phyloP scores from a whole-genome alignment of 2,113 vertebrate genomes.

The Trichomycterus rosablanca region DNA sequence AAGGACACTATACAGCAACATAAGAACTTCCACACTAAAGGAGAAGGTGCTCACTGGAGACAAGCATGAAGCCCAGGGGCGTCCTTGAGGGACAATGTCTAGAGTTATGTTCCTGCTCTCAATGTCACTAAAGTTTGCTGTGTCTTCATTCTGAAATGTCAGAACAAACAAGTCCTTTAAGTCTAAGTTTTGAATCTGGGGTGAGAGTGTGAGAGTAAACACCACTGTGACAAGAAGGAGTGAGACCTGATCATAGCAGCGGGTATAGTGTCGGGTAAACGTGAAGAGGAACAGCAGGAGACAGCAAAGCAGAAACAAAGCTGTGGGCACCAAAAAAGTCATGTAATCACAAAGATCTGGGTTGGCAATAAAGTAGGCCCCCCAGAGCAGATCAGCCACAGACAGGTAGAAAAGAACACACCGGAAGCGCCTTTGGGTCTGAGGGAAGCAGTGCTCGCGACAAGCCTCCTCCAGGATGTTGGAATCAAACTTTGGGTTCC shows the following conservation, averaged over 20 bases:
- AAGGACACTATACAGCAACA: constrained; percentile 92
- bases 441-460: constrained; percentile 91
- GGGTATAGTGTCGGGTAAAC: constrained; percentile 79
- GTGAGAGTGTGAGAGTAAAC: constrained; percentile 82
- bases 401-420: constrained; percentile 89
- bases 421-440: constrained; percentile 89
- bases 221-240: constrained; percentile 80
- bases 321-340: constrained; percentile 73
- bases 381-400: constrained; percentile 82
- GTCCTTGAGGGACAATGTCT: constrained; percentile 26
- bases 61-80: constrained; percentile 66
- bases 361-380: constrained; percentile 80
- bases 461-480: constrained; percentile 91
- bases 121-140: constrained; percentile 50
- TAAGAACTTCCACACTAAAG: constrained; percentile 88
- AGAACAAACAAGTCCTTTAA: constrained; percentile 58
- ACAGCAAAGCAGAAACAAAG: constrained; percentile 78
- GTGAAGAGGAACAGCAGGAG: constrained; percentile 84
- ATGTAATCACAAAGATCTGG: constrained; percentile 62
- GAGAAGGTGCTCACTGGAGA: constrained; percentile 94
- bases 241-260: constrained; percentile 81
- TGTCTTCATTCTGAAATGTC: constrained; percentile 48
- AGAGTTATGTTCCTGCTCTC: constrained; percentile 51
- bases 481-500: constrained; percentile 96
- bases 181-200: constrained; percentile 74